Evolutionary conservation across 2,888 invertebrate species (phyloP), one percentile per base, ranked within the genome.

Genomic region (Sclerodermus sp.): DNA sequence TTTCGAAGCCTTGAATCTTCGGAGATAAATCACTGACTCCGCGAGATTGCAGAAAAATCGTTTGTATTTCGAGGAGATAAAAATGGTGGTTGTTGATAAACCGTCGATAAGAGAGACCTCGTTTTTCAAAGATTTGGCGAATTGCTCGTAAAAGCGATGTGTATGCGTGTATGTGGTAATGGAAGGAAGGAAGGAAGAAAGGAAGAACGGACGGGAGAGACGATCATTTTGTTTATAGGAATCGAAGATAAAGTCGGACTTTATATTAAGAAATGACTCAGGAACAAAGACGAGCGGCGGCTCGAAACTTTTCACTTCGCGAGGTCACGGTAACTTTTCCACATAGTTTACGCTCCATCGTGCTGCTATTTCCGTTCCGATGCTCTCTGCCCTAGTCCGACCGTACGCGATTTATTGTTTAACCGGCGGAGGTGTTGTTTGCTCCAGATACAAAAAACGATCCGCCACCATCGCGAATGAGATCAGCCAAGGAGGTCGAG

Each of bases 311-410:
- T 32, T 43, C 34, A 23, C 36, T 18, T 34, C 15, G 16, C 39
- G 12, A 38, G 38, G 34, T 13, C 34, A 38, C 14, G 38, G 9
- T 15, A 12, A 4, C 15, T 14, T 10, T 4, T 5, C 16, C 15
- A 9, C 5, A 13, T 44, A 46, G 47, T 47, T 56, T 47, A 48
- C 40, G 37, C 49, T 48, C 36, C 12, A 31, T n/a, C 40, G 23
- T 12, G 15, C 36, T 32, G 13, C 47, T 55, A 53, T 53, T 57
- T 56, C 34, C 36, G 39, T 40, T 23, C 18, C 30, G 45, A 53
- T 37, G 31, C 36, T 32, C 16, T 30, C 30, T 23, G 8, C 23
- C 23, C 23, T 23, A 23, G 23, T 23, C 23, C 8, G 23, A 23
- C 23, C 23, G 8, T 23, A 23, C 23, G 3, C 23, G 3, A 5